Evolutionary conservation across 2,113 vertebrate genomes (phyloP), one percentile per base, ranked within the genome.

Genomic region (Triplophysa rosa): DNA sequence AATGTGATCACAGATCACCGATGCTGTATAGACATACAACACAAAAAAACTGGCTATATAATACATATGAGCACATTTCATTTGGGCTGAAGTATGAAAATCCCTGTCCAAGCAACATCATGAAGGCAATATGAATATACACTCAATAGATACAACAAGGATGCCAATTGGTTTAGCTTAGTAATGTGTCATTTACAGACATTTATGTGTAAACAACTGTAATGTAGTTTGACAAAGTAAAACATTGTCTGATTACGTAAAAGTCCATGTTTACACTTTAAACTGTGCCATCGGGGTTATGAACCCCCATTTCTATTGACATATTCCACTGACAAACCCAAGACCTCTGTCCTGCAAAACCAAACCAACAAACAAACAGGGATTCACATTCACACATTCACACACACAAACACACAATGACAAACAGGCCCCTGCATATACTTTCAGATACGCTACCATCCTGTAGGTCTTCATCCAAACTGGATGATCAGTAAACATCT

Each of bases 51-150:
- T 42, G 4, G 52, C 37, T 64, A 82, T 42, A 61, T 78, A 45
- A 54, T 79, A 78, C 67, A 78, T 45, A 54, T 59, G 56, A 58
- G 81, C 52, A 72, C 75, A 19, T 61, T 77, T 80, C 12, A 64
- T 17, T 67, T 73, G 54, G 64, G 52, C 54, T 40, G n/a, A 21
- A 63, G 61, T 64, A 49, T 79, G 70, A 79, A 69, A 56, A 80
- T 64, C 63, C 58, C 54, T 45, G 82, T 77, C 49, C 40, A 67
- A 54, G 66, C 42, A 65, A 58, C 52, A 83, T 79, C 81, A 75
- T 42, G 40, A 85, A 83, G 80, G 78, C 79, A 80, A 84, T 17
- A 77, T 70, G 78, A 70, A 67, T 61, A n/a, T 78, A 83, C 80
- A 67, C 42, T 65, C 33, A 74, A 45, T 68, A 62, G 73, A 86